Percentiles rank a stretch among this genome's conserved stretches.
Evolutionary conservation across 2,888 invertebrate species (phyloP).

Genomic region (Pachydiplax longipennis): DNA sequence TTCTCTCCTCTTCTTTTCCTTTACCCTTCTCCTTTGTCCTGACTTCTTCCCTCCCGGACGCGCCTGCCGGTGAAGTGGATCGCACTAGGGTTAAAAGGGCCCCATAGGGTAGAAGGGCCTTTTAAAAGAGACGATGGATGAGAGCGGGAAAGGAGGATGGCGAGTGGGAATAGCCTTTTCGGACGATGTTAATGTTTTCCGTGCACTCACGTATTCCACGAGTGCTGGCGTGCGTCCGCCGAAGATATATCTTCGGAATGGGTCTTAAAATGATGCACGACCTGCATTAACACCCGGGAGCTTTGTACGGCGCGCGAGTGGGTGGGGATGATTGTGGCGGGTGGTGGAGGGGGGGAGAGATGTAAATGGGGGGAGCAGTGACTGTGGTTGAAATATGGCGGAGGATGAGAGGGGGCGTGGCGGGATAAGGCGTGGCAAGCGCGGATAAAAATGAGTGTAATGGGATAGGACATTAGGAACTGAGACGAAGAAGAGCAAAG

Average conservation of each 20-base stretch:
- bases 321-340: neutral
- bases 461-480: neutral
- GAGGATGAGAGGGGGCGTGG: neutral
- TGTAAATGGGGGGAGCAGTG: neutral
- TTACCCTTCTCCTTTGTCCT: neutral
- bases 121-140: neutral
- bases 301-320: neutral
- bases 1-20: neutral
- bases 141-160: neutral
- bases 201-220: constrained; percentile 34
- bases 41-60: neutral
- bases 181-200: constrained; percentile 28
- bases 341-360: neutral
- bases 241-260: constrained; percentile 32
- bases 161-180: constrained; percentile 17
- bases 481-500: neutral
- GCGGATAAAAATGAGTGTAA: neutral
- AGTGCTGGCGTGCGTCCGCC: constrained; percentile 8
- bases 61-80: neutral
- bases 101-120: neutral
- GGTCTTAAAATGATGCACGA: constrained; percentile 40
- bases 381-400: neutral
- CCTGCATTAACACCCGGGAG: constrained; percentile 25
- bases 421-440: neutral
- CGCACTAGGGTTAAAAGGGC: neutral